A percentile compares a stretch with the other conserved stretches of the same genome.
These are phyloP conservation scores for Prionailurus viverrinus DNA, from an alignment of 2,113 vertebrate genomes.

Conservation along the genomic window DNA sequence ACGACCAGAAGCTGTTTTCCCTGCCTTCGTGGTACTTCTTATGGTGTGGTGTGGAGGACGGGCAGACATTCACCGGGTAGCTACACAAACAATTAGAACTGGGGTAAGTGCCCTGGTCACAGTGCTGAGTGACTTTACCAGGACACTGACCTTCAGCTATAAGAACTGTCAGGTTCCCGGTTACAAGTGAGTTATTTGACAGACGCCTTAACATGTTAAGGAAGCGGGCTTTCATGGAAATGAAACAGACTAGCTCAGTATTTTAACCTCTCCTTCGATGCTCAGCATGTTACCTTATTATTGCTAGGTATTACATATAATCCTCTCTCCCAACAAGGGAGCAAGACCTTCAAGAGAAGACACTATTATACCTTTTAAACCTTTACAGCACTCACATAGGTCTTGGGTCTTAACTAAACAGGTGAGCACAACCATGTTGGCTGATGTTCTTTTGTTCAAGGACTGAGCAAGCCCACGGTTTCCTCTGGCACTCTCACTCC, in stretches of 20 bases:
- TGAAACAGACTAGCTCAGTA: neutral
- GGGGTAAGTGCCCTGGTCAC: neutral
- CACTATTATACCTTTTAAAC: neutral
- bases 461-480: neutral
- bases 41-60: neutral
- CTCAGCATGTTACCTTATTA: neutral
- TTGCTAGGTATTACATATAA: neutral
- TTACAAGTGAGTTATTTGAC: neutral
- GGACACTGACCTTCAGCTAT: neutral
- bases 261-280: constrained; percentile 32
- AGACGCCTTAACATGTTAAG: neutral
- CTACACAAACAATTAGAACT: neutral
- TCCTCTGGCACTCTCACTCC: neutral
- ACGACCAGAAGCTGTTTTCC: neutral
- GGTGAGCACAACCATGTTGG: neutral
- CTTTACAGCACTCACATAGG: neutral
- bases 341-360: neutral
- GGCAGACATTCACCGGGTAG: neutral
- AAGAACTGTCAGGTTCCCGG: neutral
- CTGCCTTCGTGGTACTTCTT: neutral
- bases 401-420: neutral
- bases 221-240: constrained; percentile 38
- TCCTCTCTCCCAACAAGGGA: neutral
- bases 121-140: neutral
- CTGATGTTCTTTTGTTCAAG: neutral